Base-by-base conservation (phyloP, 2,797 vertebrate genomes). In the Rhinella marina region DNA sequence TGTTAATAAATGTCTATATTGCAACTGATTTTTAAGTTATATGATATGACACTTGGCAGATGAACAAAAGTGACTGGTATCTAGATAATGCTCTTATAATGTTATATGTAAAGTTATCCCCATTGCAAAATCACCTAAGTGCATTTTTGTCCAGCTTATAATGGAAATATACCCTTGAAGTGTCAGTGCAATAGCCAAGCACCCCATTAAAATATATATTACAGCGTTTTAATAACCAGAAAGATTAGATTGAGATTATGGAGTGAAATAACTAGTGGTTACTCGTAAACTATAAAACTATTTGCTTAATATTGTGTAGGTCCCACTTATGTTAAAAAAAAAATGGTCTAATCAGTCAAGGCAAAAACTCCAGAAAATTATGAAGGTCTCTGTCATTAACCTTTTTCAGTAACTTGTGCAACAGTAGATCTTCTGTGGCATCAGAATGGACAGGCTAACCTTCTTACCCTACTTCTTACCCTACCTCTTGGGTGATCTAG, bases 181-280 rank as follows among this genome's bases (percentile, higher is more conserved):
- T 77, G 75, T 77, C 75, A 76, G 48, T 14, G 7, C 73, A 52
- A 3, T 52, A 76, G 73, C 73, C 73, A 77, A 77, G 25, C 75
- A 77, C 2, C 50, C 7, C 50, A 77, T 77, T 77, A 77, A 52
- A 7, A 25, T 25, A 73, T 73, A 73, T 3, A 73, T 73, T 48
- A 23, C 48, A 77, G 4, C 10, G n/a, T 50, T 50, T 48, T 0
- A 50, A 23, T 72, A 50, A 23, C 21, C 10, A n/a, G 21, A 0
- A 50, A n/a, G 48, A 50, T 23, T n/a, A n/a, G 48, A 4, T 14
- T 13, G 19, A 76, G 10, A 48, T 73, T 11, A 16, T 32, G 7
- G 7, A 19, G 9, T 32, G 7, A 7, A 32, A 25, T 70, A 32
- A 32, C 27, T 19, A 70, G 29, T 70, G 29, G n/a, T 32, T 70